A percentile compares a stretch with the other conserved stretches of the same genome.
These are phyloP conservation scores for Champsocephalus gunnari DNA, from an alignment of 2,797 vertebrate species.

Conservation along the genomic window DNA sequence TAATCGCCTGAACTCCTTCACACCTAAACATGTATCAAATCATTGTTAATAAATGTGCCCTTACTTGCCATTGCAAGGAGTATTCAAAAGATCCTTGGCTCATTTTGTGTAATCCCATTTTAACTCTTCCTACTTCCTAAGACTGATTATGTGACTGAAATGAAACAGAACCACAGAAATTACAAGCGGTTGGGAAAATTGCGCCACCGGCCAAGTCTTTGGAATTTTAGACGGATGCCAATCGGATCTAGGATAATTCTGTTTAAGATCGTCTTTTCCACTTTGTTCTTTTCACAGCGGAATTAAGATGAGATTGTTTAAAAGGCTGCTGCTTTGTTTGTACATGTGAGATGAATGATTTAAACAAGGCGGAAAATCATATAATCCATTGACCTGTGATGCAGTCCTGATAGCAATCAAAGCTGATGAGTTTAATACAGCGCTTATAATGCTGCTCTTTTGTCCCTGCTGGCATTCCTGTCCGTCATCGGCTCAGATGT, in stretches of 20 bases:
- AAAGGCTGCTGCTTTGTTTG: slow-evolving; percentile 13
- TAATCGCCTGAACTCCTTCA: not conserved
- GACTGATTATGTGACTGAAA: slow-evolving; percentile 48
- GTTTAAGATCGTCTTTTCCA: slow-evolving; percentile 40
- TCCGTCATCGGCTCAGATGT: slow-evolving; percentile 23
- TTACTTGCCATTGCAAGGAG: not conserved
- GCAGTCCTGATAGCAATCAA: slow-evolving; percentile 15
- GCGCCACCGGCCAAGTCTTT: slow-evolving; percentile 30
- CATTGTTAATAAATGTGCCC: not conserved
- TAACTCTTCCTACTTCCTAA: slow-evolving; percentile 26
- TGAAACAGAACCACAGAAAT: slow-evolving; percentile 50
- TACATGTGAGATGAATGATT: slow-evolving; percentile 28
- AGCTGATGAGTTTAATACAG: slow-evolving; percentile 27
- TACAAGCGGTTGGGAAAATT: slow-evolving; percentile 29
- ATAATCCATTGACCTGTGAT: slow-evolving; percentile 28
- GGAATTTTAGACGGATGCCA: slow-evolving; percentile 43
- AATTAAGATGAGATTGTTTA: slow-evolving; percentile 30
- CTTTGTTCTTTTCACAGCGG: slow-evolving; percentile 25
- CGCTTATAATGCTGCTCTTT: slow-evolving; percentile 24
- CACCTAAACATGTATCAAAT: not conserved
- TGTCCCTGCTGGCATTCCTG: slow-evolving; percentile 18
- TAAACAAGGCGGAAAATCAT: slow-evolving; percentile 23
- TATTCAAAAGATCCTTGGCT: not conserved
- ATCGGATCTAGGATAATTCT: slow-evolving; percentile 36
- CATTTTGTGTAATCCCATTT: slow-evolving; percentile 17